These are phyloP conservation scores for Isaurus tuberculatus DNA, from an alignment of 92 coral and sea anemone species.

Conservation along the genomic window DNA sequence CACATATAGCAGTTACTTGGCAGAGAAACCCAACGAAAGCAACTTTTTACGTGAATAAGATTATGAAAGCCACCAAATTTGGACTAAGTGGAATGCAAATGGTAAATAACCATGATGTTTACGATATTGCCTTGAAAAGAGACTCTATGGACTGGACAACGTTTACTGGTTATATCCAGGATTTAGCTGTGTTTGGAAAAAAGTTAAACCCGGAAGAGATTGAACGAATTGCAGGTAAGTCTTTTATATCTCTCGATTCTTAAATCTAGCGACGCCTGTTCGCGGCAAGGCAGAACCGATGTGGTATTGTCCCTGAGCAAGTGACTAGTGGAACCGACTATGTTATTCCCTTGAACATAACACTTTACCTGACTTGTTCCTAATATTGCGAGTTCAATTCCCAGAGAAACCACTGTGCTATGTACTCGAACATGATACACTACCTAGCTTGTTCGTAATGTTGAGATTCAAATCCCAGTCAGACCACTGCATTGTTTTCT, in stretches of 20 bases:
- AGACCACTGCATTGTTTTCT: no score
- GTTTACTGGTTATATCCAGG: slow-evolving; percentile 20
- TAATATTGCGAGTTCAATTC: no score
- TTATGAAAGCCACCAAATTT: neutral
- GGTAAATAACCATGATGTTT: slow-evolving; percentile 1
- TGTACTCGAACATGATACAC: no score
- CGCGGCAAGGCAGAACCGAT: no score
- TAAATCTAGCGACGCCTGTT: neutral
- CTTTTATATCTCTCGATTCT: neutral
- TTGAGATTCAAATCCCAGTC: no score
- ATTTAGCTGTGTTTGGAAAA: slow-evolving; percentile 22
- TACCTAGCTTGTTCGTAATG: no score
- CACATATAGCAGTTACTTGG: slow-evolving; percentile 7
- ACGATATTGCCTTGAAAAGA: slow-evolving; percentile 11
- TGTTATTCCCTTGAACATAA: no score
- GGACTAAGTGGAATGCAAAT: neutral
- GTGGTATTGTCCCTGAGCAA: no score
- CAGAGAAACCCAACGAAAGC: neutral
- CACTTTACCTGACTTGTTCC: no score
- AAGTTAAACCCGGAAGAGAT: slow-evolving; percentile 6
- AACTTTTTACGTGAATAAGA: neutral
- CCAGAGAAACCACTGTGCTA: no score
- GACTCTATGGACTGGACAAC: neutral
- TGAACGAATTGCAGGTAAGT: neutral
- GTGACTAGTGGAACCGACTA: no score